Evolutionary conservation across 2,888 invertebrate species (phyloP), one percentile per base, ranked within the genome.

Genomic region (Ormia ochracea): DNA sequence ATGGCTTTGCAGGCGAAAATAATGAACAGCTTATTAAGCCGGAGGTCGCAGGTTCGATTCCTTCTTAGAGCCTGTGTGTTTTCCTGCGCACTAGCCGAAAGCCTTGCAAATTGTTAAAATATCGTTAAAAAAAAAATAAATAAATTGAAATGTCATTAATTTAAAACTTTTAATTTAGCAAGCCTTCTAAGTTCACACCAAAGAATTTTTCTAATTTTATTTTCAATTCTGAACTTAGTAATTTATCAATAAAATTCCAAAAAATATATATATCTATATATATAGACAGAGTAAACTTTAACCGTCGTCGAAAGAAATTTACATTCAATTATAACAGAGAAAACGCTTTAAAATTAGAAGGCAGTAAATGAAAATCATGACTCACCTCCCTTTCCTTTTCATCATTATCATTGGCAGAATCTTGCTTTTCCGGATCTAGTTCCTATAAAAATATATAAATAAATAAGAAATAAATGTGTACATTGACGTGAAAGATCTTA

Each of bases 351-450:
- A 74, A 58, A 58, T 26, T 31, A 14, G 31, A 52, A 58, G 23
- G 19, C 26, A 17, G 36, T 14, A 7, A 65, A 12, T 52, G 4
- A 38, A n/a, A 43, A 17, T 12, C 28, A 48, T 4, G 19, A 89
- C 91, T 91, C 85, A 91, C 91, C 90, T 91, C 91, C 84, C 91
- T 91, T 78, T 91, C 91, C 80, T 90, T 91, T 78, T 91, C 91
- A 79, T 90, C 91, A 82, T 91, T 91, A 83, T 89, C 89, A 73
- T 87, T 87, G 77, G 88, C 85, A 82, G 88, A 88, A 83, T 89
- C 88, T 88, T 93, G 93, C 86, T 93, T 92, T 82, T 94, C 94
- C 84, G 93, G 92, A 89, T 94, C 93, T 85, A 93, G 91, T 89
- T 94, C 94, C 94, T 94, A 85, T 66, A 89, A 90, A 81, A 33